These are phyloP conservation scores for Steinernema hermaphroditum DNA, from an alignment of 2,888 invertebrate species.

Conservation along the genomic window DNA sequence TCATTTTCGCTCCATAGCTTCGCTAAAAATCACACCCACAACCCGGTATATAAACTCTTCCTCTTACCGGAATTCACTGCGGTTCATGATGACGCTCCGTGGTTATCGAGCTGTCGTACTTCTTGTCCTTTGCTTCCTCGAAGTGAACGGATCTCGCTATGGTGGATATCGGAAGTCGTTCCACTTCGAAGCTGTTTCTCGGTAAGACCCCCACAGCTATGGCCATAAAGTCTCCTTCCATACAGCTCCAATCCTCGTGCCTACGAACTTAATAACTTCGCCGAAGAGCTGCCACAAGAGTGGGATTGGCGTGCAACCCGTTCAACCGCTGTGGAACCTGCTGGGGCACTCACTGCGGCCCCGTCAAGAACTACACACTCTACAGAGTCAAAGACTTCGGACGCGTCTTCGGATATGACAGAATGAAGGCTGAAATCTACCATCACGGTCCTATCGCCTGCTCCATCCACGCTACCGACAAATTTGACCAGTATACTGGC, in stretches of 20 bases:
- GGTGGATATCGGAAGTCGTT: too few species aligned
- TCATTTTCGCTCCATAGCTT: too few species aligned
- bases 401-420: conserved; percentile 62
- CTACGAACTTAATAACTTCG: background rate
- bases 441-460: conserved; percentile 69
- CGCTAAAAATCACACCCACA: too few species aligned
- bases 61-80: too few species aligned
- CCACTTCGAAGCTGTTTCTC: too few species aligned
- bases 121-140: too few species aligned
- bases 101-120: too few species aligned
- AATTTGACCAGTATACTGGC: conserved; percentile 60
- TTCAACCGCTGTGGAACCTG: conserved; percentile 68
- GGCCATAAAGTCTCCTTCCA: too few species aligned
- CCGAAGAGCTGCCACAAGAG: conserved; percentile 55
- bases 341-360: conserved; percentile 66
- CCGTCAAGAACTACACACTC: conserved; percentile 67
- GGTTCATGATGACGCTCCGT: too few species aligned
- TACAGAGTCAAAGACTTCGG: conserved; percentile 68
- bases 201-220: too few species aligned
- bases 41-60: too few species aligned
- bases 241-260: background rate
- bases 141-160: too few species aligned
- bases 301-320: conserved; percentile 68
- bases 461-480: conserved; percentile 60
- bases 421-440: conserved; percentile 70